These are phyloP conservation scores for Chaetorhynchus papuensis DNA, from an alignment of 2,113 vertebrate species.

Conservation along the genomic window DNA sequence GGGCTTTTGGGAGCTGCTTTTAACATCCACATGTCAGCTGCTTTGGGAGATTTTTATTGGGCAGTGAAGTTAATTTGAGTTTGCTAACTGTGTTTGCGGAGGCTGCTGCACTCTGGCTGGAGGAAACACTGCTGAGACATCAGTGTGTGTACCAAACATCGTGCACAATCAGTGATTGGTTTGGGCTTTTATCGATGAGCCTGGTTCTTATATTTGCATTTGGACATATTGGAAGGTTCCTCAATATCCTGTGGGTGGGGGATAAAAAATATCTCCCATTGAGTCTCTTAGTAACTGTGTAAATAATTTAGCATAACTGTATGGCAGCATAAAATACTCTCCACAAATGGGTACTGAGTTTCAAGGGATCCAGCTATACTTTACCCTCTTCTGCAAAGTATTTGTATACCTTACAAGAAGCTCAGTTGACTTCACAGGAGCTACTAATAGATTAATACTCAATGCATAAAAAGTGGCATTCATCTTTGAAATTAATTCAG, in stretches of 20 bases:
- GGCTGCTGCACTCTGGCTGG: background rate
- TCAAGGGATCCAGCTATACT: background rate
- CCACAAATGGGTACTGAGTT: background rate
- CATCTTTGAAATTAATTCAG: background rate
- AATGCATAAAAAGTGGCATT: background rate
- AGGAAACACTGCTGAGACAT: background rate
- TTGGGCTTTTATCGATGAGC: background rate
- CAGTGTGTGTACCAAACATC: background rate
- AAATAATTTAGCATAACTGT: background rate
- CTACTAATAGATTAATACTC: background rate
- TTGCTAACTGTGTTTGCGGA: background rate
- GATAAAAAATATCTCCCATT: background rate
- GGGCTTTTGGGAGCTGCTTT: background rate
- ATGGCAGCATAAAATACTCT: background rate
- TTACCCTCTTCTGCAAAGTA: background rate
- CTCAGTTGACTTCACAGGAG: background rate
- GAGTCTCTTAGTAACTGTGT: background rate
- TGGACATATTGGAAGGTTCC: background rate
- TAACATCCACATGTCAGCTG: background rate
- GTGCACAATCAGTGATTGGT: background rate
- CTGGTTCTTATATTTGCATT: background rate
- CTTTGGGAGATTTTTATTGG: background rate
- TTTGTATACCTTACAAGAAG: background rate
- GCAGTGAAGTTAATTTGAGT: background rate
- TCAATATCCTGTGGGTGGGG: background rate